Conservation (phyloP, 2,797 vertebrate species). For the Melanotaenia maccullochi region DNA sequence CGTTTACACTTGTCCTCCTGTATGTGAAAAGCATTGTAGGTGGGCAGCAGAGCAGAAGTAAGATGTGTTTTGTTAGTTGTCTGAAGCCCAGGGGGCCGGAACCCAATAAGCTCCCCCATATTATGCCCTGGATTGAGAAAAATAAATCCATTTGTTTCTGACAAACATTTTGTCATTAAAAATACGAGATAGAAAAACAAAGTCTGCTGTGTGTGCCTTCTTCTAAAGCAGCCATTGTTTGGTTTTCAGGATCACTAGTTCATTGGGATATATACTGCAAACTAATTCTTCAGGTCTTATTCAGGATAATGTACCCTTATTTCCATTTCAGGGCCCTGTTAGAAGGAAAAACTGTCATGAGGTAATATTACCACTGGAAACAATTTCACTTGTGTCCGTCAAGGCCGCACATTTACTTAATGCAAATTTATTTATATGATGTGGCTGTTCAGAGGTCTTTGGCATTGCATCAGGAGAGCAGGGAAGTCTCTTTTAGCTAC, state of each 20-base stretch:
- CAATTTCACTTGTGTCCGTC: slow-evolving; percentile 20
- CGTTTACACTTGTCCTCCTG: slow-evolving; percentile 83
- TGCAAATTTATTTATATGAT: slow-evolving; percentile 51
- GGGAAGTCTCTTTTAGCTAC: slow-evolving; percentile 19
- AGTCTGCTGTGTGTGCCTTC: slow-evolving; percentile 65
- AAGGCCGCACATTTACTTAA: slow-evolving; percentile 44
- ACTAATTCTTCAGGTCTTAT: slow-evolving; percentile 86
- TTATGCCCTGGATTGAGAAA: slow-evolving; percentile 86
- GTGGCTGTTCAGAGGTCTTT: slow-evolving; percentile 37
- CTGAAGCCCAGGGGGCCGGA: slow-evolving; percentile 92
- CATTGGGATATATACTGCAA: slow-evolving; percentile 85
- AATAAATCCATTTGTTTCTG: slow-evolving; percentile 92
- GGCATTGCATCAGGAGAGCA: slow-evolving; percentile 30
- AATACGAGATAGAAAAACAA: slow-evolving; percentile 89
- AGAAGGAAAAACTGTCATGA: slow-evolving; percentile 53
- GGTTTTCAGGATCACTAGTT: slow-evolving; percentile 89
- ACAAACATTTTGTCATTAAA: slow-evolving; percentile 91
- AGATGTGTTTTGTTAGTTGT: slow-evolving; percentile 94
- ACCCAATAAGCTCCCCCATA: slow-evolving; percentile 88
- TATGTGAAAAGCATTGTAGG: slow-evolving; percentile 91
- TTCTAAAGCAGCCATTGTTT: slow-evolving; percentile 85
- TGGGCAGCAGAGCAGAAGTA: slow-evolving; percentile 92
- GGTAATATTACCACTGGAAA: slow-evolving; percentile 36
- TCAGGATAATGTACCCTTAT: slow-evolving; percentile 80
- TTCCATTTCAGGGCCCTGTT: slow-evolving; percentile 74